Base-by-base conservation (phyloP, 1,140 invertebrate genomes). In the Drosophila repleta region DNA sequence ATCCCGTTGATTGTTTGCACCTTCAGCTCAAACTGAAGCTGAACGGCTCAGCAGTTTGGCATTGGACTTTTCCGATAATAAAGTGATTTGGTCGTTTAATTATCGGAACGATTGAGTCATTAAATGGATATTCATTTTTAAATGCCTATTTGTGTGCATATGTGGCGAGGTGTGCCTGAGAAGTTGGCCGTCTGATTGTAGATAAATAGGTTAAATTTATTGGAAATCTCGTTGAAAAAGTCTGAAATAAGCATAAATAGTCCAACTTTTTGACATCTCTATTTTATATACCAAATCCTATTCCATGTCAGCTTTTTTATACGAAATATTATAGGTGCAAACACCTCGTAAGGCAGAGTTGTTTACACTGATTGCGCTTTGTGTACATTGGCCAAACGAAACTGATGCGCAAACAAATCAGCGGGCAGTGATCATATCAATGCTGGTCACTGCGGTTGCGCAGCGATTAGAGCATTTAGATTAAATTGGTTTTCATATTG, bases 401-500 rank as follows among this genome's bases (percentile, higher is more conserved):
- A 69, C 37, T 15, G 46, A 63, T 58, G 61, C 45, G 67, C 53
- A 63, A 73, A 60, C 67, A 46, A 66, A 77, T 66, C 69, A 7
- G 18, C 52, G 39, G 43, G 52, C 0, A 35, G 11, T 13, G 58
- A 51, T 55, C 60, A 60, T 71, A 78, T 58, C 75, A 73, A 68
- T 67, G 69, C 58, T 51, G 73, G 62, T 74, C 41, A 55, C 41
- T 70, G 74, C 60, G 46, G 66, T 53, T 58, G 75, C 67, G 48
- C 68, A 81, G 70, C 74, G 80, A 67, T 80, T 79, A 67, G 68
- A 63, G 58, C 65, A 63, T 74, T 74, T 74, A 58, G 52, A 58
- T 70, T 67, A 48, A 58, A 66, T 43, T 69, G 70, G 56, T 68
- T 51, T 61, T 37, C 32, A 39, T 56, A 73, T 73, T 65, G 56